Evolutionary conservation across 1,140 invertebrate genomes (phyloP).

Genomic region (Propsilocerus akamusi): DNA sequence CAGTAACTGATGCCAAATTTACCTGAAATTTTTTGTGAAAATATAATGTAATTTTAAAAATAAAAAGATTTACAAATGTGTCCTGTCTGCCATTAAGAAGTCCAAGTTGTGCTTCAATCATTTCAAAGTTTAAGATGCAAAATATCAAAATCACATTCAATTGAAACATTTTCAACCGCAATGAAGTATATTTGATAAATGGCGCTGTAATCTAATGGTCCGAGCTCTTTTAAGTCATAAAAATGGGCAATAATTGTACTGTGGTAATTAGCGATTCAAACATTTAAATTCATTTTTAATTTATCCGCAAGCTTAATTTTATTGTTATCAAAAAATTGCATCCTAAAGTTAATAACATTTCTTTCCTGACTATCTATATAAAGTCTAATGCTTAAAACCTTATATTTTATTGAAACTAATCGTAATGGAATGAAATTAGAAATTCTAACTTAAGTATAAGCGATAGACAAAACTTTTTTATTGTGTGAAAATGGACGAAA

Average conservation of each 20-base stretch:
- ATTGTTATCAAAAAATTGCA: background rate
- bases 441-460: background rate
- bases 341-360: background rate
- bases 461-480: background rate
- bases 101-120: background rate
- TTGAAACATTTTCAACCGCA: background rate
- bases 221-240: too few relatives aligned
- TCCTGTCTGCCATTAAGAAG: background rate
- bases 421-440: background rate
- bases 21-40: too few relatives aligned
- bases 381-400: background rate
- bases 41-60: background rate
- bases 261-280: too few relatives aligned
- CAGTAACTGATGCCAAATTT: constrained; percentile 10
- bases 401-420: background rate
- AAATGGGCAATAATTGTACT: too few relatives aligned
- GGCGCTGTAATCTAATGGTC: too few relatives aligned
- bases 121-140: background rate
- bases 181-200: too few relatives aligned
- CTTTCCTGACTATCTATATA: background rate
- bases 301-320: background rate
- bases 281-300: too few relatives aligned
- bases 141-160: background rate
- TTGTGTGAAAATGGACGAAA: background rate
- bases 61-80: background rate